Evolutionary conservation across 2,888 invertebrate species (phyloP).

Genomic region (Cataglyphis livida): DNA sequence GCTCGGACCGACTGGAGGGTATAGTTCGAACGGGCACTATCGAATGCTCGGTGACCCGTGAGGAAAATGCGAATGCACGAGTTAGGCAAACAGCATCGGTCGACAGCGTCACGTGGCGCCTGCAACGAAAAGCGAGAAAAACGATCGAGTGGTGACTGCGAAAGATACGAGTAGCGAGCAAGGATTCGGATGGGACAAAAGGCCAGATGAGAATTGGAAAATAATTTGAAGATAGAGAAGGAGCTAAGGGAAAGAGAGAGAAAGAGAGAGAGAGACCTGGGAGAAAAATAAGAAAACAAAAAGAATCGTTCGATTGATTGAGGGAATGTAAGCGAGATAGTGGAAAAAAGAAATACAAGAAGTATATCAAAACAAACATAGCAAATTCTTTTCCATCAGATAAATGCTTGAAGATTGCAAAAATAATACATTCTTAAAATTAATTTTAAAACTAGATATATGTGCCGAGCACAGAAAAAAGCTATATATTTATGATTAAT

Average conservation of each 20-base stretch:
- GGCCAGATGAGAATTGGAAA: background rate
- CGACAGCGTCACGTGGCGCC: constrained; percentile 75
- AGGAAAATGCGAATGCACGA: constrained; percentile 81
- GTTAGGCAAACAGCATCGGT: constrained; percentile 79
- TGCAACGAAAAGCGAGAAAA: constrained; percentile 24
- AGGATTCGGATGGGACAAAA: background rate
- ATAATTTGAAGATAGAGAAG: background rate
- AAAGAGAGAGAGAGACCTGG: no score
- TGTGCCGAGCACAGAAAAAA: background rate
- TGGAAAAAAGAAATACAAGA: background rate
- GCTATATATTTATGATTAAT: background rate
- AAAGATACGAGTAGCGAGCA: constrained; percentile 9
- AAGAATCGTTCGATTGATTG: background rate
- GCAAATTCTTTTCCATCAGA: background rate
- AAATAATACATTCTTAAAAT: background rate
- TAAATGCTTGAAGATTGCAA: background rate
- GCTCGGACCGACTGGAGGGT: constrained; percentile 42
- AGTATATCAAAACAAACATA: background rate
- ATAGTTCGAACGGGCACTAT: constrained; percentile 55
- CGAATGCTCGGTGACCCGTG: constrained; percentile 82
- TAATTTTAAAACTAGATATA: background rate
- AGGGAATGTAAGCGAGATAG: background rate
- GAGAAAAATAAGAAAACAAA: background rate
- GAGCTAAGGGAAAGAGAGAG: background rate
- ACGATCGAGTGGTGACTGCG: constrained; percentile 13